Evolutionary conservation across 2,888 invertebrate species (phyloP).

Genomic region (Drosophila hamatofila): DNA sequence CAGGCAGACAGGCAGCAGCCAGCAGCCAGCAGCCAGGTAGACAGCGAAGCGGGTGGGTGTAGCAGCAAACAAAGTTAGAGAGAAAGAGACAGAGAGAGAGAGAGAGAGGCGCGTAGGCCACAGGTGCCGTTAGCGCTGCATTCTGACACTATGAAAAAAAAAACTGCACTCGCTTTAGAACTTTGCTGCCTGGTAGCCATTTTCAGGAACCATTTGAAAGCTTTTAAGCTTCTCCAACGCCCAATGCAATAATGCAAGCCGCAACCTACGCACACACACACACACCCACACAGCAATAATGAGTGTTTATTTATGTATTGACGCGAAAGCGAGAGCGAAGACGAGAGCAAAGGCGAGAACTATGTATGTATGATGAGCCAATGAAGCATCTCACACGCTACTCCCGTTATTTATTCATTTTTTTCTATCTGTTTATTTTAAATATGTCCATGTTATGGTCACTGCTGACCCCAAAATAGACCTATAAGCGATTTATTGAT

Average conservation of each 20-base stretch:
- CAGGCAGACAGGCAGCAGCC: slow-evolving; percentile 5
- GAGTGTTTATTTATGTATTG: slow-evolving; percentile 13
- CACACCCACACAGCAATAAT: background rate
- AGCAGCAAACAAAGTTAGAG: background rate
- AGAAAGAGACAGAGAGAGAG: slow-evolving; percentile 5
- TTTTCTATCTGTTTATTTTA: slow-evolving; percentile 10
- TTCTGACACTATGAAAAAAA: background rate
- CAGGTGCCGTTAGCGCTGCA: slow-evolving; percentile 41
- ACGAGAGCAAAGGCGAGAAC: slow-evolving; percentile 6
- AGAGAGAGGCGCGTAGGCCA: slow-evolving; percentile 15
- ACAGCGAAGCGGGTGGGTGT: slow-evolving; percentile 4
- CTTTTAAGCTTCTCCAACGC: slow-evolving; percentile 40
- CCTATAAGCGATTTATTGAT: slow-evolving; percentile 39
- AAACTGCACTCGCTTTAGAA: slow-evolving; percentile 20
- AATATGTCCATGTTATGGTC: slow-evolving; percentile 26
- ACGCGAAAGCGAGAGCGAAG: slow-evolving; percentile 16
- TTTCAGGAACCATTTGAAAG: slow-evolving; percentile 45
- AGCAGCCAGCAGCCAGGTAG: background rate
- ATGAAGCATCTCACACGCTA: slow-evolving; percentile 41
- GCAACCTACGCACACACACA: slow-evolving; percentile 3
- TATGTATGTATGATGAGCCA: slow-evolving; percentile 16
- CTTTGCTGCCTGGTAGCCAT: slow-evolving; percentile 28
- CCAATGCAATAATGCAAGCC: slow-evolving; percentile 32
- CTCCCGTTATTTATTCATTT: slow-evolving; percentile 1
- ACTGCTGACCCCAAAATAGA: slow-evolving; percentile 46